Evolutionary conservation across 2,888 invertebrate genomes (phyloP).

Genomic region (Andrena chrysosceles): DNA sequence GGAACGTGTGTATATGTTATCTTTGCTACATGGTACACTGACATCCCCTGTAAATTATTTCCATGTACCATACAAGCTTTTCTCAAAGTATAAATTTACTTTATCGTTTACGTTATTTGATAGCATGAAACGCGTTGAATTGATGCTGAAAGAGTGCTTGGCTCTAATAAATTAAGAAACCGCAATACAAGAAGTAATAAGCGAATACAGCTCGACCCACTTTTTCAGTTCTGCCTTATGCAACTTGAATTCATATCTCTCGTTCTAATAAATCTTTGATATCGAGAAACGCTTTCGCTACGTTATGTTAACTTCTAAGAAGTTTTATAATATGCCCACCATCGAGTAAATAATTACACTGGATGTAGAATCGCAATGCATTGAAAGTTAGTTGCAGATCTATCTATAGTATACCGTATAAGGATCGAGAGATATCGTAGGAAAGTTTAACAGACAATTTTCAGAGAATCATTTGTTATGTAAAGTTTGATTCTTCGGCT

Average conservation of each 20-base stretch:
- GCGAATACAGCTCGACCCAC: neutral
- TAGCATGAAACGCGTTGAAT: slow-evolving; percentile 8
- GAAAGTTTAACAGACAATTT: slow-evolving; percentile 11
- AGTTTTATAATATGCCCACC: slow-evolving; percentile 27
- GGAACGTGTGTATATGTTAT: slow-evolving; percentile 25
- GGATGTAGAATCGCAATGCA: neutral
- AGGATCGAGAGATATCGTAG: neutral
- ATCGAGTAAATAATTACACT: slow-evolving; percentile 29
- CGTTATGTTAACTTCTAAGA: slow-evolving; percentile 23
- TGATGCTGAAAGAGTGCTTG: neutral
- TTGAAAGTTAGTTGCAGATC: slow-evolving; percentile 8
- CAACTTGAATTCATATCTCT: slow-evolving; percentile 5
- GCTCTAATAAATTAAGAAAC: slow-evolving; percentile 12
- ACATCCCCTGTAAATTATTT: slow-evolving; percentile 62
- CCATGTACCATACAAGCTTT: slow-evolving; percentile 52
- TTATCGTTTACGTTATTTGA: slow-evolving; percentile 32
- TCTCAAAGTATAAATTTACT: slow-evolving; percentile 34
- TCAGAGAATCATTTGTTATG: slow-evolving; percentile 15
- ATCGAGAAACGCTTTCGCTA: slow-evolving; percentile 11
- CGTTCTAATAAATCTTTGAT: slow-evolving; percentile 8
- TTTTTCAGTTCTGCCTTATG: neutral
- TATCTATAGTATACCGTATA: slow-evolving; percentile 8
- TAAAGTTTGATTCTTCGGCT: neutral
- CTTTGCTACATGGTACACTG: slow-evolving; percentile 37
- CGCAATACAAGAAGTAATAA: slow-evolving; percentile 2